Base-by-base conservation (phyloP, 2,888 invertebrate species). In the Eupeodes latifasciatus region DNA sequence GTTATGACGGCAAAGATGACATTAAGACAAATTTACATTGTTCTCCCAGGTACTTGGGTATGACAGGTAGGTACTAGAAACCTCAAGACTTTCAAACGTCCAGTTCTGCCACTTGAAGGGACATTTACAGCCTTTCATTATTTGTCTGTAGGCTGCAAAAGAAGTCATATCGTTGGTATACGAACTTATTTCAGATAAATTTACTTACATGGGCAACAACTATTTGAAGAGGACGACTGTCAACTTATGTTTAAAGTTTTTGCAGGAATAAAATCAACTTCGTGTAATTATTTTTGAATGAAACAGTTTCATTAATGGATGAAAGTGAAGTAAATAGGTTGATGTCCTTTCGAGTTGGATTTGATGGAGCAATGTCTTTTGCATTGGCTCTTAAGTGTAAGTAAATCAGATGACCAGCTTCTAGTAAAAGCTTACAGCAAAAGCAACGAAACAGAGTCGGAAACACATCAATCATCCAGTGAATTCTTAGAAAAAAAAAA, bases 401-500 rank as follows among this genome's bases (percentile, higher is more conserved):
- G 51, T 6, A 66, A 76, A 76, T 69, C 71, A 66, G 27, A 66
- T 76, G 49, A 71, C 49, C n/a, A 67, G n/a, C 69, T 53, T 66
- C 9, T 74, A 64, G 64, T 71, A n/a, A 36, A 47, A 19, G 19
- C 19, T 19, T 19, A 19, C 1, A 55, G n/a, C 40, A 66, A 76
- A 80, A 85, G 77, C 59, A 66, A 85, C 66, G 19, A 19, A 19
- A 19, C 19, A 19, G 19, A 19, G 19, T 19, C 19, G 0, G 19
- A 19, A 1, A 77, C 14, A 55, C 81, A 81, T 81, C 79, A 85
- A 85, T 85, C 81, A 81, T 85, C 34, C 0, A 53, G 36, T 6
- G 12, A 40, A 59, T 57, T 27, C 5, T 11, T 12, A 34, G 27
- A 57, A 6, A 1, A 16, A 16, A 51, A 14, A 14, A 61, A 71